Conservation (phyloP, 2,797 vertebrate species). For the Eulemur rubriventer region DNA sequence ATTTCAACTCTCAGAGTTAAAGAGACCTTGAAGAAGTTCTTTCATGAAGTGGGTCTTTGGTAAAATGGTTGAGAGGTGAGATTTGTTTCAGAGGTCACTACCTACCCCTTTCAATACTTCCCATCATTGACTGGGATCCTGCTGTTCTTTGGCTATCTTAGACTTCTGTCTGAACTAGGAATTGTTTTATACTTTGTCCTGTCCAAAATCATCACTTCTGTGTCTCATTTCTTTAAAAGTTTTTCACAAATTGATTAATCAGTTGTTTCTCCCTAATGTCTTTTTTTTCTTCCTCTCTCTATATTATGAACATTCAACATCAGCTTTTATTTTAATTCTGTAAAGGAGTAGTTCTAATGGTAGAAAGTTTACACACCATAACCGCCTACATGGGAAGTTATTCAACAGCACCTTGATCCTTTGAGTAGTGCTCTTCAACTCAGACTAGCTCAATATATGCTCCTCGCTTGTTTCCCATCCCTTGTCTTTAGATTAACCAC, state of each 20-base stretch:
- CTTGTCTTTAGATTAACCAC: not conserved
- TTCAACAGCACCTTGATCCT: not conserved
- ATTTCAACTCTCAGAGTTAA: not conserved
- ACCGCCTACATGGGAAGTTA: not conserved
- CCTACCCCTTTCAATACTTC: not conserved
- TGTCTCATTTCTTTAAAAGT: not conserved
- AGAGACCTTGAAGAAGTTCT: not conserved
- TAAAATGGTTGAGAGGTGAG: not conserved
- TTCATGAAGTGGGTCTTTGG: not conserved
- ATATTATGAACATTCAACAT: not conserved
- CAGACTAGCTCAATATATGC: not conserved
- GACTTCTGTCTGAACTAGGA: not conserved
- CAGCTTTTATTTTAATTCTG: slow-evolving; percentile 4
- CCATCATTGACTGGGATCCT: not conserved
- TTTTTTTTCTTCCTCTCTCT: not conserved
- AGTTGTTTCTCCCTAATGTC: not conserved
- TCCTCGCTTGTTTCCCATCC: not conserved
- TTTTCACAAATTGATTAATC: not conserved
- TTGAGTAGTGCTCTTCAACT: not conserved
- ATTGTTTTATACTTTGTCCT: not conserved
- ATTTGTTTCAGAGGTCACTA: not conserved
- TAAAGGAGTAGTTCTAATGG: not conserved
- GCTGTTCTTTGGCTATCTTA: not conserved
- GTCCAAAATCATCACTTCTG: not conserved
- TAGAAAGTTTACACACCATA: not conserved